Percentiles rank a stretch among this genome's conserved stretches.
Conservation (phyloP, 2,113 vertebrate species). For the Typhlomys cinereus region DNA sequence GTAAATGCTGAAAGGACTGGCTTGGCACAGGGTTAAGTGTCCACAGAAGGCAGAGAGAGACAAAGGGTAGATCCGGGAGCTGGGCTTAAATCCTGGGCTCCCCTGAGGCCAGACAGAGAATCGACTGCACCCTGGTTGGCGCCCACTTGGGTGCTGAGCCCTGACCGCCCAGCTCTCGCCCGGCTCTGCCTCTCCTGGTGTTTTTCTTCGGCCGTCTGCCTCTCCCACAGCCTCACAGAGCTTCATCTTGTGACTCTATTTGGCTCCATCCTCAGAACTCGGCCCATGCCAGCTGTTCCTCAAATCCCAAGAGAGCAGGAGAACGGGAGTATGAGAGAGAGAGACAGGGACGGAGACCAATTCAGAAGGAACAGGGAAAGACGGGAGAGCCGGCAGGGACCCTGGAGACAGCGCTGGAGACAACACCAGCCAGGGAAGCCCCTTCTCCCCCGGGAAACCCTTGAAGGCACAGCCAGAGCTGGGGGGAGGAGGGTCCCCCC, state of each 20-base stretch:
- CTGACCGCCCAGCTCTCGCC: not conserved
- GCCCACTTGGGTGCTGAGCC: not conserved
- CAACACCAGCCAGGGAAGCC: not conserved
- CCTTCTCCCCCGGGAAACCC: not conserved
- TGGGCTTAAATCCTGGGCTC: not conserved
- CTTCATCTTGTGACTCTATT: constrained; percentile 56
- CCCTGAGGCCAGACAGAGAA: not conserved
- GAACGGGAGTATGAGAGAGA: constrained; percentile 11
- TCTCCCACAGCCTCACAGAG: not conserved
- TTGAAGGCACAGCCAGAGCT: not conserved
- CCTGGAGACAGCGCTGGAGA: not conserved
- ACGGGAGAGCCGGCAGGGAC: not conserved
- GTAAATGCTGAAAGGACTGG: not conserved
- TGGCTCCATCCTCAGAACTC: constrained; percentile 58
- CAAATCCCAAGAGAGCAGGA: not conserved
- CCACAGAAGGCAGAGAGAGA: not conserved
- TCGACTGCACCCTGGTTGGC: not conserved
- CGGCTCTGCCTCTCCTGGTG: not conserved
- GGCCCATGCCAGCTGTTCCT: constrained; percentile 63
- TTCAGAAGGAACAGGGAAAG: constrained; percentile 41
- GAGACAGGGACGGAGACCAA: not conserved
- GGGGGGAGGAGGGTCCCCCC: not conserved
- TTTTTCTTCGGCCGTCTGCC: not conserved
- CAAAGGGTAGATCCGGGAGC: not conserved
- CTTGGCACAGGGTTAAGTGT: not conserved